These are phyloP conservation scores for Protula sp. DNA, from an alignment of 2,888 invertebrate genomes.

Conservation along the genomic window DNA sequence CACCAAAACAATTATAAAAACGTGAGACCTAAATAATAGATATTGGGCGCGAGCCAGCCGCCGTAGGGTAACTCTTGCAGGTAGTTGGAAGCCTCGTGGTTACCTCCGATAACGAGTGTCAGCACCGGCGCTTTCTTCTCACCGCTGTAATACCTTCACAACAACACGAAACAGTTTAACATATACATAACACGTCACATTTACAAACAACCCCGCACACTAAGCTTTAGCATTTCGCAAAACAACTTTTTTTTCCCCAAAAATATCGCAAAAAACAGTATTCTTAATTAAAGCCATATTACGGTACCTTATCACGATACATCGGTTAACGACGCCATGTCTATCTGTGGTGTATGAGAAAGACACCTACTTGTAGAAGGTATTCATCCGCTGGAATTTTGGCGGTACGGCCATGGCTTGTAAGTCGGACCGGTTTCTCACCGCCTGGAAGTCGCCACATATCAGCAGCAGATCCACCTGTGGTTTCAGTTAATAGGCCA, in stretches of 20 bases:
- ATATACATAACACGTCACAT: too few species aligned
- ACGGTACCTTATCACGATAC: too few species aligned
- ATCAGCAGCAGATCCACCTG: conserved; percentile 83
- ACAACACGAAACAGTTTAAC: conserved; percentile 1
- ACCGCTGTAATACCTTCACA: conserved; percentile 85
- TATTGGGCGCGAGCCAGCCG: conserved; percentile 98
- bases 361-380: conserved; percentile 84
- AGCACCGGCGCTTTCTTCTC: conserved; percentile 82
- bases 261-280: too few species aligned
- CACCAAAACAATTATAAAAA: neutral
- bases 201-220: too few species aligned
- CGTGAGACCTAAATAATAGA: conserved; percentile 77
- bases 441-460: conserved; percentile 97
- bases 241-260: too few species aligned
- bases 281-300: too few species aligned
- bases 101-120: conserved; percentile 96
- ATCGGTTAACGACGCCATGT: too few species aligned
- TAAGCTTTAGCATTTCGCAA: too few species aligned
- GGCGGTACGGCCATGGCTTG: conserved; percentile 91
- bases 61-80: conserved; percentile 90
- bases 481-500: too few species aligned
- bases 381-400: conserved; percentile 82
- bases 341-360: too few species aligned
- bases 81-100: conserved; percentile 97
- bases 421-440: conserved; percentile 82